Evolutionary conservation across 2,797 vertebrate species (phyloP), one percentile per base, ranked within the genome.

Genomic region (Hypotaenidia philippensis): DNA sequence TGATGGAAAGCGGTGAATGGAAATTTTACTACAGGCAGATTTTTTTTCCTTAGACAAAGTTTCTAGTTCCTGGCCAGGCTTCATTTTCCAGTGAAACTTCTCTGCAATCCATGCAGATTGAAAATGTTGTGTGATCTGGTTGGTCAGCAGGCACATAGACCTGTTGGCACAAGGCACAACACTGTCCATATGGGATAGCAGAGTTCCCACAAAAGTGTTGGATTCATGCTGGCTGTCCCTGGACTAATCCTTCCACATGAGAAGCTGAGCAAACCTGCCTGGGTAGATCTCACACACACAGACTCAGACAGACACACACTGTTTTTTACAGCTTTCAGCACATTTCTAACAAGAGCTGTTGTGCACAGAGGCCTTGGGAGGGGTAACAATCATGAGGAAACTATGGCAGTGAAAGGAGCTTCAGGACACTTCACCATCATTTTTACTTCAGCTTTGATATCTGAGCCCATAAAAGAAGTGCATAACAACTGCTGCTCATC

Each of bases 151-250:
- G 41, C 41, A 14, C 25, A 66, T 41, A 44, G 34, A 8, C 0
- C 0, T 22, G 6, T 11, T n/a, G 55, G 47, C n/a, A 32, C 25
- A 5, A 41, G 45, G 18, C 5, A 13, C 1, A 5, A 5, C 15
- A 20, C 3, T 20, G 21, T 13, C 40, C 0, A 1, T 22, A n/a
- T 3, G 25, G 16, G 52, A 2, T 3, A 38, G 16, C 10, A 22
- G 71, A 76, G 10, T 15, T 65, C 41, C n/a, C 8, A 2, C 3
- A 38, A 7, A 32, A 5, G 11, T 17, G 6, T 10, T 32, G 36
- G 52, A 11, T 40, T 56, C 23, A 15, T 2, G 3, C 6, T 75
- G 41, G 3, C 6, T 75, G 41, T 44, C 31, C 11, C n/a, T 19
- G 47, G 13, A 21, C 4, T 79, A 7, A 40, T 26, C n/a, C n/a